Evolutionary conservation across 2,797 vertebrate species (phyloP).

Genomic region (Champsocephalus esox): DNA sequence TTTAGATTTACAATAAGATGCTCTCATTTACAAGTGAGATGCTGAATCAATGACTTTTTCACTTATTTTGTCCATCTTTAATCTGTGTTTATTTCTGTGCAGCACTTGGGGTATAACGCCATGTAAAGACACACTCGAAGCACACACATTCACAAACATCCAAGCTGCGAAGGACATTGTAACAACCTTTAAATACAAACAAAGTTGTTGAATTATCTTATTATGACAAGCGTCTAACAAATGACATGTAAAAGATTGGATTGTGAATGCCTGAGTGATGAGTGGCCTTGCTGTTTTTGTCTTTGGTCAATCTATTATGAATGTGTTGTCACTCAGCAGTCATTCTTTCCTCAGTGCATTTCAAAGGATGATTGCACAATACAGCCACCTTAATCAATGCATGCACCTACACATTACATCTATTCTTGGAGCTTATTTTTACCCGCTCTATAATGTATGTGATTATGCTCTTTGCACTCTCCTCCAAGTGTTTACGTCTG

Average conservation of each 20-base stretch:
- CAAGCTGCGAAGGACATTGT: neutral
- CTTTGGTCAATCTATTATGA: slow-evolving; percentile 7
- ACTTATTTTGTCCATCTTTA: neutral
- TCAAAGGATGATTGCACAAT: slow-evolving; percentile 1
- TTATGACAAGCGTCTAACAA: neutral
- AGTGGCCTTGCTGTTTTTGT: slow-evolving; percentile 9
- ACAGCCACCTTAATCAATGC: neutral
- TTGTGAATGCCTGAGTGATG: slow-evolving; percentile 9
- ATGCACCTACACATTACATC: slow-evolving; percentile 23
- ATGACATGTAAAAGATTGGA: slow-evolving; percentile 1
- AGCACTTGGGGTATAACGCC: neutral
- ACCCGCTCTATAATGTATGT: slow-evolving; percentile 18
- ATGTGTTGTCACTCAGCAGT: slow-evolving; percentile 16
- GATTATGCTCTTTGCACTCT: slow-evolving; percentile 38
- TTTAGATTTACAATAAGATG: neutral
- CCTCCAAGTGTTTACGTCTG: slow-evolving; percentile 34
- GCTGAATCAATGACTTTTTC: neutral
- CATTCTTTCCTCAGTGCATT: neutral
- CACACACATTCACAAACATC: slow-evolving; percentile 1
- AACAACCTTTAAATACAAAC: neutral
- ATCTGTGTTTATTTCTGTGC: neutral
- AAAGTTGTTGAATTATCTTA: slow-evolving; percentile 3
- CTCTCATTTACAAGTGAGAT: no score
- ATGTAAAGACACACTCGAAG: neutral
- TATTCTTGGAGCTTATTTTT: slow-evolving; percentile 24